Base-by-base conservation (phyloP, 2,113 vertebrate genomes). In the Axis porcinus region DNA sequence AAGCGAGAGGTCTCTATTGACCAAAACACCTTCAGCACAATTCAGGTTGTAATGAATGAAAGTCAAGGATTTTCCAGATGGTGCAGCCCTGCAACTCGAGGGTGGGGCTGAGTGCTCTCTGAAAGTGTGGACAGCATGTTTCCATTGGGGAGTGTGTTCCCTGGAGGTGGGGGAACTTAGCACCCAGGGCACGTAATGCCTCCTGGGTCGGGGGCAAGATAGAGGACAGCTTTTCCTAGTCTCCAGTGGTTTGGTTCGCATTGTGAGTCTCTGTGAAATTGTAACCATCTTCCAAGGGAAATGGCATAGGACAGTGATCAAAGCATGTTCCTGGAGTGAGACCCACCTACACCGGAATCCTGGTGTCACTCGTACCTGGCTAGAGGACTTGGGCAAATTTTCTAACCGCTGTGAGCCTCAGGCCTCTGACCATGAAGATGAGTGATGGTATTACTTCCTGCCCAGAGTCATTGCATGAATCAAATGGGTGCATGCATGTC, bases 1-100 rank as follows among this genome's bases (percentile, higher is more conserved):
- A 78, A 45, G 94, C 57, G 30, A n/a, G 14, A 95, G 93, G 89
- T 95, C 91, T 95, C 97, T 79, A 4, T 57, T 93, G 97, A 55
- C 70, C 90, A 81, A 91, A 97, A 97, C 50, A 89, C 16, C 97
- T 78, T 93, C 7, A 23, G 91, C 79, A 74, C 91, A 30, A 5
- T 58, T 81, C 91, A 11, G 0, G 2, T 74, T 84, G 6, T 85
- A 2, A 94, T 89, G 40, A 21, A 62, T 36, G 84, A 84, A 54
- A 57, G 40, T 16, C 54, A 28, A 74, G 13, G 5, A 6, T 27
- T 67, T 21, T 25, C 2, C 19, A 23, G 89, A 30, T 4, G 2
- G 8, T 0, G 0, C 4, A 4, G 62, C 62, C 30, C 43, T n/a
- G 25, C 45, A 21, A 13, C 13, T 8, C 0, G 0, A 64, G 52